These are phyloP conservation scores for Hyphantria cunea DNA, from an alignment of 1,140 invertebrate species.

Conservation along the genomic window DNA sequence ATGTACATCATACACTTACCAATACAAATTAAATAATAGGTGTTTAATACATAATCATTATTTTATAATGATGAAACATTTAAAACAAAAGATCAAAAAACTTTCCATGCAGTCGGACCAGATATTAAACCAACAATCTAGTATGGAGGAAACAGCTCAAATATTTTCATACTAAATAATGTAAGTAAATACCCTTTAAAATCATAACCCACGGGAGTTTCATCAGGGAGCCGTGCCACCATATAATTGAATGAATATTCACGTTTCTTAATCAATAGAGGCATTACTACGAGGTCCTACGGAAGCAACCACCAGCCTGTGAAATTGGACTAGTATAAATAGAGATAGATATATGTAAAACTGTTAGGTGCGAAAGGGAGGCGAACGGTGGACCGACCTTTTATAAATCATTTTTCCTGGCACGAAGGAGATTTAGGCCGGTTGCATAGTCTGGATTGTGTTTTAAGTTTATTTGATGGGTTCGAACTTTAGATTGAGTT, in stretches of 20 bases:
- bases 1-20: too few relatives aligned
- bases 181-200: conserved; percentile 38
- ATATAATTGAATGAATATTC: conserved; percentile 81
- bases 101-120: too few relatives aligned
- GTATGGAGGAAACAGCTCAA: conserved; percentile 9
- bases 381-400: conserved; percentile 51
- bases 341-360: conserved; percentile 43
- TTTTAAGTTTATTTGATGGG: not conserved
- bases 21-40: too few relatives aligned
- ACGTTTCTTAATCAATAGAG: conserved; percentile 78
- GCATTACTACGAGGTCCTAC: conserved; percentile 67
- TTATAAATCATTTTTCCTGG: conserved; percentile 80
- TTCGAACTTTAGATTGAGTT: too few relatives aligned
- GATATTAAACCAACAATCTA: conserved; percentile 1
- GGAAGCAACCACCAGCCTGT: conserved; percentile 71
- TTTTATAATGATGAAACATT: too few relatives aligned
- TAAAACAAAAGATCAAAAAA: too few relatives aligned
- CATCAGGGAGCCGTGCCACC: conserved; percentile 62
- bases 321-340: conserved; percentile 73
- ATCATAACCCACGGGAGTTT: conserved; percentile 48
- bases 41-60: too few relatives aligned
- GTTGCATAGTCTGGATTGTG: conserved; percentile 28
- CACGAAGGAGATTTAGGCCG: conserved; percentile 56
- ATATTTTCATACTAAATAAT: conserved; percentile 27
- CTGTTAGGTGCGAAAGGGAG: conserved; percentile 44